Evolutionary conservation across 2,888 invertebrate genomes (phyloP), one percentile per base, ranked within the genome.

Genomic region (Andrena flavipes): DNA sequence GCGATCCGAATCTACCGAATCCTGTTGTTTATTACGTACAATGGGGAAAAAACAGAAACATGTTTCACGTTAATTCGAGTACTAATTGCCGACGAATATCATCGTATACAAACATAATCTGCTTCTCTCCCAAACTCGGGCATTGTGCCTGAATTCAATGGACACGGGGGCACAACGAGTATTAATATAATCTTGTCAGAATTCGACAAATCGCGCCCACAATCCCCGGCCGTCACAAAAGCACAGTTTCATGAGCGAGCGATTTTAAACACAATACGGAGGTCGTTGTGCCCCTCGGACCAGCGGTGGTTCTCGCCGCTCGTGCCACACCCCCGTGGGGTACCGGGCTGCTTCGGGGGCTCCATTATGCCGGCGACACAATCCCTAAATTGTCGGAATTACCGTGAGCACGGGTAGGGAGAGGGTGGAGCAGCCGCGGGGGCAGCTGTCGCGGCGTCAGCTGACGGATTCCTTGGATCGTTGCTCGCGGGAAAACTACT

Each of bases 371-470:
- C 67, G 59, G 76, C 72, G 67, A 76, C 82, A 85, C 84, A 88
- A 90, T 89, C 87, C 87, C 80, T 87, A 91, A 91, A 90, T 88
- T 87, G 91, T 90, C 84, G 88, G 88, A 91, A 91, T 91, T 90
- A 91, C 86, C 83, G 87, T 84, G 76, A 82, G 83, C 74, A 69
- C 56, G 54, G 70, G 65, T 67, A 63, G 65, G 71, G 42, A 59
- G 77, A 49, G 62, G 29, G 20, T 33, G 63, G 60, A 49, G 48
- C 74, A 49, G 79, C 79, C 63, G 69, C 30, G 54, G 67, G 63
- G 83, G 69, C 91, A 91, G 89, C 89, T 91, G 91, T 80, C 82
- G 84, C 73, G 77, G 76, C 84, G 88, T 89, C 89, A 86, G 88
- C 87, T 89, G 89, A 91, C 90, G 85, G 64, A 91, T 90, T 89